phyloP scores from a whole-genome alignment of 2,113 vertebrate genomes.

The Notarius quadriscutis region DNA sequence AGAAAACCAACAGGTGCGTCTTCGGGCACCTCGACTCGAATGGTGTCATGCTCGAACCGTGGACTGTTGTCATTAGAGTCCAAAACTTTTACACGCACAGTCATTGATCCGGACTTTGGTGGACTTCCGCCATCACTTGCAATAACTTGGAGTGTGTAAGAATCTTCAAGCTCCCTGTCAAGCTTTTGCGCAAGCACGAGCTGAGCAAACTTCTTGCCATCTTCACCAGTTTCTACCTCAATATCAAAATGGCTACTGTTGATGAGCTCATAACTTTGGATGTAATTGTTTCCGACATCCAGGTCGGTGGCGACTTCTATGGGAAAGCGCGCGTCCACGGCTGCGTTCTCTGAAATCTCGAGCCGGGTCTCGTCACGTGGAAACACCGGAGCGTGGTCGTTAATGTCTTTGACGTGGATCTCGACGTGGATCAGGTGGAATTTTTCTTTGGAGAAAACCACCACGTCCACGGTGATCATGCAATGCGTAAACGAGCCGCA shows the following conservation, averaged over 20 bases:
- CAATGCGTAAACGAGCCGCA: conserved; percentile 70
- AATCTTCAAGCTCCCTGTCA: conserved; percentile 72
- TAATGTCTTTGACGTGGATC: conserved; percentile 73
- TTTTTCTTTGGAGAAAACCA: conserved; percentile 72
- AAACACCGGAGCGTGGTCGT: conserved; percentile 71
- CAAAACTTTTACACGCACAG: conserved; percentile 66
- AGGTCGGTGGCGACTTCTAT: conserved; percentile 68
- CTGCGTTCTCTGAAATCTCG: conserved; percentile 70
- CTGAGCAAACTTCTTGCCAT: conserved; percentile 68
- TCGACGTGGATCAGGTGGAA: conserved; percentile 78
- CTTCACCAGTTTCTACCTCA: conserved; percentile 65
- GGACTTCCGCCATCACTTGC: conserved; percentile 65
- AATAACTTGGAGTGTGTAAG: conserved; percentile 66
- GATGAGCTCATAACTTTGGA: conserved; percentile 72
- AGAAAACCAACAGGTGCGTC: conserved; percentile 71
- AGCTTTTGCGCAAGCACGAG: conserved; percentile 70
- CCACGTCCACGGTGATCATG: conserved; percentile 71
- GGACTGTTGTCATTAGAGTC: conserved; percentile 79
- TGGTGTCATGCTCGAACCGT: conserved; percentile 66
- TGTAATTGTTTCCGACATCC: conserved; percentile 75
- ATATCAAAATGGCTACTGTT: conserved; percentile 66
- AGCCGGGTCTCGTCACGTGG: conserved; percentile 60
- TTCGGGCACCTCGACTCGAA: conserved; percentile 72
- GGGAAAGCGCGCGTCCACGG: conserved; percentile 64
- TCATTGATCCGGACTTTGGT: conserved; percentile 64